Percentiles rank a stretch among this genome's conserved stretches.
Conservation (phyloP, 2,888 invertebrate genomes). For the Diplolepis rosae region DNA sequence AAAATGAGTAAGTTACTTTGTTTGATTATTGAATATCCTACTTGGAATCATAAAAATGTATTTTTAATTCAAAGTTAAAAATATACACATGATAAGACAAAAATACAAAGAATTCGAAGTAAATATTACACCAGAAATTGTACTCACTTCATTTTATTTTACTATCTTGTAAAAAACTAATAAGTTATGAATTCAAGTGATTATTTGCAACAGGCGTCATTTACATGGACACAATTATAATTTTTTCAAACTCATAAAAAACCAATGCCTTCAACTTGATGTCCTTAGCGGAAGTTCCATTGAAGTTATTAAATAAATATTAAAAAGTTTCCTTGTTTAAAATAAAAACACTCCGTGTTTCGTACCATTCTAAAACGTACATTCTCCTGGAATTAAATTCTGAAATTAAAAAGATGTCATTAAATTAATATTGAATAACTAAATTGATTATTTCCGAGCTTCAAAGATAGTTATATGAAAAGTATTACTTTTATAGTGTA, state of each 20-base stretch:
- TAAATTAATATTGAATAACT: too few species aligned
- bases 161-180: neutral
- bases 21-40: too few species aligned
- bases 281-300: slow-evolving; percentile 17
- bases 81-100: too few species aligned
- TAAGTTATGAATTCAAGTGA: neutral
- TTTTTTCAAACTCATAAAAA: slow-evolving; percentile 15
- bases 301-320: slow-evolving; percentile 22
- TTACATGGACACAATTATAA: slow-evolving; percentile 1
- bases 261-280: slow-evolving; percentile 26
- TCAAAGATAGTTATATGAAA: too few species aligned
- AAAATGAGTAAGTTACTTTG: neutral
- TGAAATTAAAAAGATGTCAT: too few species aligned
- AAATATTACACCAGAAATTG: neutral
- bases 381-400: neutral
- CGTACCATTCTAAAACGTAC: neutral
- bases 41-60: too few species aligned
- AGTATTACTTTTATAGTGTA: too few species aligned
- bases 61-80: too few species aligned
- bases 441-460: too few species aligned
- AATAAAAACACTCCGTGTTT: neutral
- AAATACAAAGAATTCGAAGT: too few species aligned
- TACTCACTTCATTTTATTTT: neutral
- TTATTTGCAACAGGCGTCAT: neutral
- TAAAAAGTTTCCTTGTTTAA: slow-evolving; percentile 22